phyloP scores from a whole-genome alignment of 2,797 vertebrate genomes.

The Astyanax mexicanus region DNA sequence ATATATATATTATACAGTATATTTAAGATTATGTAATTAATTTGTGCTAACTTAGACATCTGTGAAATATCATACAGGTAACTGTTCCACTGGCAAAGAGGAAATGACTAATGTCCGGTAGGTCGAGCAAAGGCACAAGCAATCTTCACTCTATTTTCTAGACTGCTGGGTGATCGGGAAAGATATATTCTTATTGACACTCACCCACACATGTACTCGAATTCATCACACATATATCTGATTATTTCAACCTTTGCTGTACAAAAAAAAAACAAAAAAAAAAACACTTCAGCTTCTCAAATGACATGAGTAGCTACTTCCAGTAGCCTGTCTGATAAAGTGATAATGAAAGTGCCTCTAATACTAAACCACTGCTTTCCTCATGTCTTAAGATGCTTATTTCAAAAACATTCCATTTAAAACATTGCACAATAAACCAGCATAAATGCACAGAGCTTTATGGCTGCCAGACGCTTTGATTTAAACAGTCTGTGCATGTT shows the following conservation, averaged over 20 bases:
- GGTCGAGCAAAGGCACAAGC: too few species aligned
- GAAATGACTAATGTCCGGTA: too few species aligned
- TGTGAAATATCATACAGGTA: too few species aligned
- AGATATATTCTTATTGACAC: neutral
- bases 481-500: constrained; percentile 27
- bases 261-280: neutral
- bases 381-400: constrained; percentile 44
- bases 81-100: too few species aligned
- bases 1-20: too few species aligned
- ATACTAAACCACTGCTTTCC: constrained; percentile 17
- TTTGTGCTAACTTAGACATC: too few species aligned
- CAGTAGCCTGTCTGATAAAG: constrained; percentile 35
- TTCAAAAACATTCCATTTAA: constrained; percentile 31
- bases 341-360: constrained; percentile 32
- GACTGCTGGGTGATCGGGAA: too few species aligned
- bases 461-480: constrained; percentile 31
- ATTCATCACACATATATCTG: neutral
- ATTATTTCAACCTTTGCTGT: neutral
- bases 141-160: too few species aligned
- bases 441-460: constrained; percentile 13
- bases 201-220: neutral
- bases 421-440: constrained; percentile 40
- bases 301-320: constrained; percentile 17
- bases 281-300: neutral
- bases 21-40: too few species aligned